A percentile compares a stretch with the other conserved stretches of the same genome.
Evolutionary conservation across 1,140 invertebrate genomes (phyloP).

Genomic region (Dendroctonus ponderosae): DNA sequence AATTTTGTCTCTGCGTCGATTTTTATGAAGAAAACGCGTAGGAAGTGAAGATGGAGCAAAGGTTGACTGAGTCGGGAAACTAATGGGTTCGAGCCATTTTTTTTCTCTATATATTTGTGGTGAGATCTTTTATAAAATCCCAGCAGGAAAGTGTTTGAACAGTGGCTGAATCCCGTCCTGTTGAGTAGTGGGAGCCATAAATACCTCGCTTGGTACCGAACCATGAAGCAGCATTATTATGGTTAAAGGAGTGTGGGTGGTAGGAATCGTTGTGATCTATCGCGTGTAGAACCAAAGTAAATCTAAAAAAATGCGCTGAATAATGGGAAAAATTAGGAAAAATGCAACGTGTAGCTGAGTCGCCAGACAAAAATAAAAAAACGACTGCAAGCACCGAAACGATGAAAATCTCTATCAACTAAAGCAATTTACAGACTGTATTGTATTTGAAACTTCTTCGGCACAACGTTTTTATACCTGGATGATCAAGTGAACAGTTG

Average conservation of each 20-base stretch:
- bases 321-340: not conserved
- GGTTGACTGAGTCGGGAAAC: too few relatives aligned
- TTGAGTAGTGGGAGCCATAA: slow-evolving; percentile 12
- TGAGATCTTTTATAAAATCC: not conserved
- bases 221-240: slow-evolving; percentile 30
- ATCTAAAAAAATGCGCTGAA: slow-evolving; percentile 1
- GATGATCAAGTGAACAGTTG: not conserved
- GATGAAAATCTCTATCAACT: too few relatives aligned
- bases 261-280: slow-evolving; percentile 31
- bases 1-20: not conserved
- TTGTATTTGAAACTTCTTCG: not conserved
- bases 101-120: too few relatives aligned
- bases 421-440: not conserved
- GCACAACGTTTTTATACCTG: not conserved
- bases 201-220: slow-evolving; percentile 25
- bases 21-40: not conserved
- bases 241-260: slow-evolving; percentile 31
- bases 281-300: slow-evolving; percentile 10
- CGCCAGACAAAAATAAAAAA: not conserved
- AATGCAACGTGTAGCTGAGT: too few relatives aligned
- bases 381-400: not conserved
- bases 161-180: slow-evolving; percentile 4
- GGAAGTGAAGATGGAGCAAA: too few relatives aligned
- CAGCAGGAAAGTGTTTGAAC: not conserved
- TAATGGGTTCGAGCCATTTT: too few relatives aligned